Base-by-base conservation (phyloP, 2,797 vertebrate species). In the Botia almorhae region DNA sequence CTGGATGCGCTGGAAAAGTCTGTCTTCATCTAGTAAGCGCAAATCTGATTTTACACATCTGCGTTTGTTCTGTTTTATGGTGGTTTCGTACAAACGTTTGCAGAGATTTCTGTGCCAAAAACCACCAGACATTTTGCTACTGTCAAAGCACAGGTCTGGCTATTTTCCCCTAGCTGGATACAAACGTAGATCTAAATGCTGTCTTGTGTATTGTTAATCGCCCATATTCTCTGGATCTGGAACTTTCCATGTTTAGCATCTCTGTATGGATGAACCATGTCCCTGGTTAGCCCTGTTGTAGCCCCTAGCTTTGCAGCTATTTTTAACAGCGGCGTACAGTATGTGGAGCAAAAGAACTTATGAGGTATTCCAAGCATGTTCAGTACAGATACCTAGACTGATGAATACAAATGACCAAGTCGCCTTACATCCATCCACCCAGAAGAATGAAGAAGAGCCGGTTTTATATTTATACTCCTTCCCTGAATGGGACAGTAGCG, bases 351-450 rank as follows among this genome's bases (percentile, higher is more conserved):
- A 78, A 69, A 60, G 2, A n/a, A n/a, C 7, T 17, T 36, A 43
- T 33, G 21, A 56, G 63, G 21, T 14, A 80, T 65, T 16, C 82
- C 43, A 46, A 63, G 51, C 53, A 80, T 56, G 50, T 53, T 67
- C 13, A 33, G 51, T 58, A 69, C 10, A 61, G 58, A 83, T 72
- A 72, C 56, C 65, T 74, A 26, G 55, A n/a, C 33, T 77, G 80
- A 80, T 77, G 78, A 63, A 56, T 68, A 77, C 43, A 80, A 80
- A 83, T 63, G 61, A 65, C 61, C 19, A 19, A 19, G 19, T 46
- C 58, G n/a, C 10, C 43, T 73, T 43, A 33, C 21, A 73, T 53
- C 14, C 17, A 1, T 53, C n/a, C 17, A 1, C 50, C 29, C 39
- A 58, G 13, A n/a, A 46, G 60, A 64, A 61, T 21, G 63, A 69